Evolutionary conservation across 1,140 invertebrate genomes (phyloP).

Genomic region (Eurosta solidaginis): DNA sequence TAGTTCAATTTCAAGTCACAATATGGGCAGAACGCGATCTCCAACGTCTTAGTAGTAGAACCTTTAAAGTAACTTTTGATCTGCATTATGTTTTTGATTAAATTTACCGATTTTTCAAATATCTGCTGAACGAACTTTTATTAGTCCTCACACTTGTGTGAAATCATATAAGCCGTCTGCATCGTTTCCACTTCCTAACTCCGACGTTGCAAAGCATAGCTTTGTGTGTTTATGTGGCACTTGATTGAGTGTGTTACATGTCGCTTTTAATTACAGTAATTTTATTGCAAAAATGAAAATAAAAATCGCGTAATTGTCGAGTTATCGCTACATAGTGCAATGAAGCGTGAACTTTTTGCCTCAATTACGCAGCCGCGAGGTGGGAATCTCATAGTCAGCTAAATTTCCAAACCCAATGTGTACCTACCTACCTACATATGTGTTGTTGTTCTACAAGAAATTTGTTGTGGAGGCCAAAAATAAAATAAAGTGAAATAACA

Average conservation of each 20-base stretch:
- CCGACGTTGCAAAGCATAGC: background rate
- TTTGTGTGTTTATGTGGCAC: background rate
- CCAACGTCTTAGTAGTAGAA: no score
- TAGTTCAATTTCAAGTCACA: no score
- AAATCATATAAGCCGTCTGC: no score
- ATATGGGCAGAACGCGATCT: no score
- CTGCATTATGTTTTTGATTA: no score
- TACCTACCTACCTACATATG: no score
- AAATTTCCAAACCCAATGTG: no score
- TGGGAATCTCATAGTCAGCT: no score
- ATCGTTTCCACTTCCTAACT: background rate
- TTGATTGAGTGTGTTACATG: background rate
- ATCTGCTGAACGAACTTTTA: no score
- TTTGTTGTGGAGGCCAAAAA: background rate
- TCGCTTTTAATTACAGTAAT: constrained; percentile 20
- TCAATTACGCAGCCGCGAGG: background rate
- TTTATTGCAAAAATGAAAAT: background rate
- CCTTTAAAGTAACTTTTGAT: no score
- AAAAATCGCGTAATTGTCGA: constrained; percentile 20
- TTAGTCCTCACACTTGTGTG: no score
- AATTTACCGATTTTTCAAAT: no score
- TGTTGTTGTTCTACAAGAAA: background rate
- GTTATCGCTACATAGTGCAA: constrained; percentile 10
- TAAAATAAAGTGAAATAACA: background rate
- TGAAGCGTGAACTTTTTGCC: background rate